Evolutionary conservation across 2,888 invertebrate species (phyloP).

Genomic region (Drosophila recens): DNA sequence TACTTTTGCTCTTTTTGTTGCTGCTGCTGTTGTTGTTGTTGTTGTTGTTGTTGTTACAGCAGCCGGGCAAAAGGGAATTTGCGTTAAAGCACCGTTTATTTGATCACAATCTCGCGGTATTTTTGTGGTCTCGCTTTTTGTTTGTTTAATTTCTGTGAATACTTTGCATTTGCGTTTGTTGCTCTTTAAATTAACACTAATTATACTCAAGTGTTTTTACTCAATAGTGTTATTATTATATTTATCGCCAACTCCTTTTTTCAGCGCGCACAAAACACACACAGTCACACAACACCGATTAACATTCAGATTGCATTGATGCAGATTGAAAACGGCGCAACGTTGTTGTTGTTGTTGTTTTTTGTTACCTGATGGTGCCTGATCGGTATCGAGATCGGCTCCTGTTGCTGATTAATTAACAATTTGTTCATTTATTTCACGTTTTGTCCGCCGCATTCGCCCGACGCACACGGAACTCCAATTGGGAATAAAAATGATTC

Average conservation of each 20-base stretch:
- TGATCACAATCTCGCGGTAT: conserved; percentile 14
- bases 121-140: conserved; percentile 35
- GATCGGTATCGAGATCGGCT: conserved; percentile 41
- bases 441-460: conserved; percentile 60
- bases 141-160: conserved; percentile 45
- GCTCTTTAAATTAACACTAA: conserved; percentile 27
- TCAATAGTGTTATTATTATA: conserved; percentile 19
- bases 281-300: conserved; percentile 35
- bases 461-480: conserved; percentile 72
- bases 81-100: conserved; percentile 59
- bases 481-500: conserved; percentile 67
- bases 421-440: conserved; percentile 63
- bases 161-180: conserved; percentile 35
- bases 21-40: not conserved
- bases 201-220: conserved; percentile 36
- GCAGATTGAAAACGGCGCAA: conserved; percentile 1
- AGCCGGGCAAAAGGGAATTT: conserved; percentile 31
- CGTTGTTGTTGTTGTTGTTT: conserved; percentile 17
- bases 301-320: conserved; percentile 37
- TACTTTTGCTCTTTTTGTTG: conserved; percentile 16
- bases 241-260: conserved; percentile 32
- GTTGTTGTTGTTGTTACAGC: conserved; percentile 11
- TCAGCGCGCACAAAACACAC: conserved; percentile 32
- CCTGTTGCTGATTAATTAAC: conserved; percentile 58
- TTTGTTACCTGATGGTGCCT: conserved; percentile 47